Base-by-base conservation (phyloP, 2,797 vertebrate genomes). In the Enteromius treurensis region DNA sequence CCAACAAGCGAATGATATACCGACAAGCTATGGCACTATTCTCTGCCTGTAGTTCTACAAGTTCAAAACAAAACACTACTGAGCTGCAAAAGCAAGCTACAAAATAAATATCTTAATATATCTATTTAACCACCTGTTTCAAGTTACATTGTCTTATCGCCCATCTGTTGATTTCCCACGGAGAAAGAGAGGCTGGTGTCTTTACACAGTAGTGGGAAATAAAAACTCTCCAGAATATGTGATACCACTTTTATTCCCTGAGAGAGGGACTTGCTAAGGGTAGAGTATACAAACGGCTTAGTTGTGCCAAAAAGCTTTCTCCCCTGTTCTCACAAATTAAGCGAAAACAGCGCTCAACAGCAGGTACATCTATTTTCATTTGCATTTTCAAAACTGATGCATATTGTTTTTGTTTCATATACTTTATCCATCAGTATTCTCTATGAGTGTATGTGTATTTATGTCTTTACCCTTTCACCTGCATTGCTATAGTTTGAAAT, bases 361-460 rank as follows among this genome's bases (percentile, higher is more conserved):
- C 81, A 86, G 85, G 85, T 86, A 86, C 7, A 67, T 4, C 69
- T 78, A n/a, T 26, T 65, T 42, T 29, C n/a, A 40, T 26, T 73
- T 26, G 40, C 65, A 42, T 13, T 23, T 3, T 69, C 5, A 26
- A 26, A 29, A 21, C 3, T 19, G 19, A 82, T 42, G 47, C 15
- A 47, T n/a, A 15, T 19, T 40, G 37, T 40, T 40, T 40, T 42
- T 42, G 40, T 42, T 42, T 42, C 8, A 10, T 42, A 9, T 42
- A 42, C 9, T 42, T 4, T 1, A 40, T 26, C 23, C 8, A 4
- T 26, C 9, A 68, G 23, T n/a, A 51, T 34, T 79, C 4, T 23
- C 13, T 49, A 14, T 53, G 6, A 32, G 23, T 47, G 14, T 23
- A 47, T 7, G 13, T 1, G 10, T 45, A 14, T 26, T 71, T 6